Evolutionary conservation across 1,140 invertebrate species (phyloP).

Genomic region (Monomorium pharaonis): DNA sequence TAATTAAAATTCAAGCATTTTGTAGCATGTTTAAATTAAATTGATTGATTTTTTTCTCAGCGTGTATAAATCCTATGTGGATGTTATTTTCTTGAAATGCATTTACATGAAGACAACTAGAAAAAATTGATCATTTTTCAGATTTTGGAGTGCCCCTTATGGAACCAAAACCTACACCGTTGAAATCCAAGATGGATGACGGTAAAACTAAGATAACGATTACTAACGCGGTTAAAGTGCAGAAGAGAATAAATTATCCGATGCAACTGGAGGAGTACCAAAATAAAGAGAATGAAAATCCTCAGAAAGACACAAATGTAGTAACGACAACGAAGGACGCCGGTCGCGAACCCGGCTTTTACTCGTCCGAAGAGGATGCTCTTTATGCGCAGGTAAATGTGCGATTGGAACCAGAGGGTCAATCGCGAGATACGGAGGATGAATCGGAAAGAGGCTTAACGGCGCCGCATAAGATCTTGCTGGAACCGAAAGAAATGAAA

Average conservation of each 20-base stretch:
- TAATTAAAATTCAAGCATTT: no score
- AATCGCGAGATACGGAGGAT: conserved; percentile 81
- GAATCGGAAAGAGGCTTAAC: conserved; percentile 76
- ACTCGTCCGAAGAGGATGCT: conserved; percentile 78
- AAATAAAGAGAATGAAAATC: conserved; percentile 90
- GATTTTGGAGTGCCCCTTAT: conserved; percentile 84
- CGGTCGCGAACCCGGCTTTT: conserved; percentile 54
- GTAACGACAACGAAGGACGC: conserved; percentile 32
- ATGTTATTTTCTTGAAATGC: neutral
- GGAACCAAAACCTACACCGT: conserved; percentile 74
- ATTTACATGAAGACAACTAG: neutral
- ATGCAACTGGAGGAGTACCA: conserved; percentile 87
- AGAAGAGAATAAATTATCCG: conserved; percentile 72
- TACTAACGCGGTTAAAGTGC: conserved; percentile 75
- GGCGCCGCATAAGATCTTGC: conserved; percentile 20
- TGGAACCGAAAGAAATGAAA: conserved; percentile 55
- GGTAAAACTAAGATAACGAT: conserved; percentile 80
- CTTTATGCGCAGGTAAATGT: conserved; percentile 82
- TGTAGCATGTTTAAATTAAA: no score
- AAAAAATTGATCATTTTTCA: conserved; percentile 57
- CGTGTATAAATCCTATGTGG: no score
- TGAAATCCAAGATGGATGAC: conserved; percentile 72
- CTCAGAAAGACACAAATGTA: conserved; percentile 81
- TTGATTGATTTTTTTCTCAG: no score
- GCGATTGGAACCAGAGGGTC: conserved; percentile 82